Percentiles rank a stretch among this genome's conserved stretches.
These are phyloP conservation scores for Oryctes rhinoceros DNA, from an alignment of 1,140 invertebrate genomes.

Conservation along the genomic window DNA sequence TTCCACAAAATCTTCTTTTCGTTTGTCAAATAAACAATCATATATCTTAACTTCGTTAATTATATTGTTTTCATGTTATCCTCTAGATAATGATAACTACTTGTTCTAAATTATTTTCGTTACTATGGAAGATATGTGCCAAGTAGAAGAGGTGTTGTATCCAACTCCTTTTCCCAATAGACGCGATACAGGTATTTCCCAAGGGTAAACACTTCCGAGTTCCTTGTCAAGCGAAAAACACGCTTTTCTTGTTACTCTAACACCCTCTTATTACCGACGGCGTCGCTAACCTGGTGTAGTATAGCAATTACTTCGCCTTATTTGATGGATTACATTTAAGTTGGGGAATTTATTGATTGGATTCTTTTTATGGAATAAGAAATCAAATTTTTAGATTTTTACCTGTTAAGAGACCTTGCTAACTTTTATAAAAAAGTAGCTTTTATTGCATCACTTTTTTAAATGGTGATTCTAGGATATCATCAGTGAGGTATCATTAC, in stretches of 20 bases:
- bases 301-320: background rate
- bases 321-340: background rate
- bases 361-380: background rate
- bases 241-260: background rate
- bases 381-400: too few species aligned
- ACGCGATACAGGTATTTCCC: constrained; percentile 6
- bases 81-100: background rate
- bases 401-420: too few species aligned
- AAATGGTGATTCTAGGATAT: too few species aligned
- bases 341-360: background rate
- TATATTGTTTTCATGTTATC: background rate
- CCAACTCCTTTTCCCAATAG: background rate
- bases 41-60: background rate
- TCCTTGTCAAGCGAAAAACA: background rate
- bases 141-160: too few species aligned
- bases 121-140: too few species aligned
- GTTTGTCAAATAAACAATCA: too few species aligned
- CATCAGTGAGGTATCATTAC: too few species aligned
- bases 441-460: too few species aligned
- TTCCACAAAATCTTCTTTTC: too few species aligned
- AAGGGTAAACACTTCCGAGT: background rate
- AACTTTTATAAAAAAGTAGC: too few species aligned
- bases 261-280: background rate
- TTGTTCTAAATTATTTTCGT: too few species aligned
- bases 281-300: background rate